Evolutionary conservation across 2,113 vertebrate species (phyloP).

Genomic region (Raja brachyura): DNA sequence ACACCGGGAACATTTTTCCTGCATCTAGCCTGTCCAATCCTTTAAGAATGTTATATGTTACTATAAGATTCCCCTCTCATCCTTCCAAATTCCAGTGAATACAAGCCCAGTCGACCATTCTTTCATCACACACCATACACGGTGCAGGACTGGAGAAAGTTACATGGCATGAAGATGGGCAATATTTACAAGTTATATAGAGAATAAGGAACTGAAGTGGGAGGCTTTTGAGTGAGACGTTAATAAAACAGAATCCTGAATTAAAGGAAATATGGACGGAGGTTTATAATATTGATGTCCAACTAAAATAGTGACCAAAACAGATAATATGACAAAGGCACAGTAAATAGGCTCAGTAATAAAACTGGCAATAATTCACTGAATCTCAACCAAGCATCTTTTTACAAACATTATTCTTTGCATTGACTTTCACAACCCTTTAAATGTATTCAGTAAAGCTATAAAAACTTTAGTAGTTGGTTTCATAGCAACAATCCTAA

Average conservation of each 20-base stretch:
- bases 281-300: not conserved
- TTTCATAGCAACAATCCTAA: constrained; percentile 32
- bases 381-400: not conserved
- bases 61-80: no score
- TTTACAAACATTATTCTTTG: not conserved
- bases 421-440: not conserved
- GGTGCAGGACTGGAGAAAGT: not conserved
- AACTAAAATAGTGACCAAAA: not conserved
- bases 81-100: no score
- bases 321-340: not conserved
- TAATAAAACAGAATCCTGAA: not conserved
- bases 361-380: not conserved
- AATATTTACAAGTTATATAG: not conserved
- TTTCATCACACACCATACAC: not conserved
- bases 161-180: not conserved
- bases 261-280: not conserved
- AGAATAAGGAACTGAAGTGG: not conserved
- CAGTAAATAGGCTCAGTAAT: not conserved
- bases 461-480: not conserved
- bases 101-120: no score
- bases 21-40: no score
- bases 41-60: no score
- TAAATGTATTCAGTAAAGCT: not conserved
- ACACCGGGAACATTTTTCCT: no score
- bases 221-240: not conserved